Evolutionary conservation across 1,140 invertebrate species (phyloP), one percentile per base, ranked within the genome.

Genomic region (Lepidotrigona ventralis): DNA sequence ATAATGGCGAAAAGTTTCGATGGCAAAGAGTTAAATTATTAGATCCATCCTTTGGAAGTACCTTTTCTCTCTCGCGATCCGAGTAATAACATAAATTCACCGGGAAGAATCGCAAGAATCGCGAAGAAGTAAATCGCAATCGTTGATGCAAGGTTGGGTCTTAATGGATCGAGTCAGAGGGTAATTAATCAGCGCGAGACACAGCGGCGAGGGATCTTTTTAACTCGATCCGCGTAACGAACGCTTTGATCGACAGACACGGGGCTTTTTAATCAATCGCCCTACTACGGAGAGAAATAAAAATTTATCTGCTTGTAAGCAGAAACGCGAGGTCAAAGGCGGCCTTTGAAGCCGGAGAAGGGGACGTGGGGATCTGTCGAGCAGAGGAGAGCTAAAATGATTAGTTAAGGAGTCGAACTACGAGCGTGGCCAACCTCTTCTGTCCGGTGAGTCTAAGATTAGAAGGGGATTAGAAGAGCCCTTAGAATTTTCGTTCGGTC

Each of bases 391-490:
- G 60, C 23, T 64, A 60, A 64, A 87, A 72, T 83, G 86, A 87
- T 88, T 71, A 85, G 73, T 68, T 69, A 85, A 68, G 19, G 84
- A 58, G 66, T 88, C 70, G 58, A 70, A 58, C 85, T 88, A 88
- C 86, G 68, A 51, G 54, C 46, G 9, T 39, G 51, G 60, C 17
- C 53, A 53, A n/a, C 26, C 56, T 56, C 17, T 15, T 33, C 2
- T 54, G 4, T 14, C 0, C 15, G 26, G 56, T 54, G 64, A 73
- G 58, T 53, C 29, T 15, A 39, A 77, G 15, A 77, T 56, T 33
- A 33, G 33, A 33, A 33, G 39, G 70, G 60, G 81, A 84, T 90
- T 90, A 90, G 89, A 85, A 72, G 86, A 91, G 83, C 84, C 88
- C 89, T 87, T 87, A 91, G 85, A 88, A 84, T 85, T 75, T 86